These are phyloP conservation scores for Ormyrus nitidulus DNA, from an alignment of 2,888 invertebrate genomes.

Conservation along the genomic window DNA sequence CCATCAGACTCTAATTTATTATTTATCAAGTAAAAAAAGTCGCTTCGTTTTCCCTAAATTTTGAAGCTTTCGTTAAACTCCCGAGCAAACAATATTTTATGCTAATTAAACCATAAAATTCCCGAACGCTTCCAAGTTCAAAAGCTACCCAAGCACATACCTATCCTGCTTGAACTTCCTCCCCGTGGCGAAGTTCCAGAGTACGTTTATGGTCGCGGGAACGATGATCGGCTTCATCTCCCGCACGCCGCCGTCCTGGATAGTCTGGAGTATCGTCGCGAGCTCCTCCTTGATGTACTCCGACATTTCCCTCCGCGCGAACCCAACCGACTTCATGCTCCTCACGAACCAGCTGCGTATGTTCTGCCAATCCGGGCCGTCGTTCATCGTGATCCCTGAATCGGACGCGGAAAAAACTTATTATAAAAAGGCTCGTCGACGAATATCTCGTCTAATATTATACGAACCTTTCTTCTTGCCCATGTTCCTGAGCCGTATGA, in stretches of 20 bases:
- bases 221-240: slow-evolving; percentile 74
- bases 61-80: no score
- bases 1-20: no score
- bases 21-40: no score
- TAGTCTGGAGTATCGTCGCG: slow-evolving; percentile 69
- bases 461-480: slow-evolving; percentile 78
- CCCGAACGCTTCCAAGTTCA: no score
- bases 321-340: slow-evolving; percentile 78
- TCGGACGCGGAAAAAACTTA: no score
- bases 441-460: no score
- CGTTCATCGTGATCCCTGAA: slow-evolving; percentile 80
- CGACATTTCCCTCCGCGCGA: slow-evolving; percentile 78
- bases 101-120: no score
- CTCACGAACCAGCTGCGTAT: slow-evolving; percentile 78
- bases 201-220: slow-evolving; percentile 80
- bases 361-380: slow-evolving; percentile 79
- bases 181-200: slow-evolving; percentile 81
- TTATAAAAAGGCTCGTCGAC: no score
- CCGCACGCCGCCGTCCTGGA: slow-evolving; percentile 65
- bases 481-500: slow-evolving; percentile 80
- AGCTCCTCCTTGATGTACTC: slow-evolving; percentile 79
- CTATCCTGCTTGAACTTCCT: slow-evolving; percentile 60
- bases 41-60: no score
- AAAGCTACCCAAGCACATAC: not conserved
- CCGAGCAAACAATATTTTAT: no score